Percentiles rank a stretch among this genome's conserved stretches.
These are phyloP conservation scores for Drosophila truncata DNA, from an alignment of 1,140 invertebrate species.

Conservation along the genomic window DNA sequence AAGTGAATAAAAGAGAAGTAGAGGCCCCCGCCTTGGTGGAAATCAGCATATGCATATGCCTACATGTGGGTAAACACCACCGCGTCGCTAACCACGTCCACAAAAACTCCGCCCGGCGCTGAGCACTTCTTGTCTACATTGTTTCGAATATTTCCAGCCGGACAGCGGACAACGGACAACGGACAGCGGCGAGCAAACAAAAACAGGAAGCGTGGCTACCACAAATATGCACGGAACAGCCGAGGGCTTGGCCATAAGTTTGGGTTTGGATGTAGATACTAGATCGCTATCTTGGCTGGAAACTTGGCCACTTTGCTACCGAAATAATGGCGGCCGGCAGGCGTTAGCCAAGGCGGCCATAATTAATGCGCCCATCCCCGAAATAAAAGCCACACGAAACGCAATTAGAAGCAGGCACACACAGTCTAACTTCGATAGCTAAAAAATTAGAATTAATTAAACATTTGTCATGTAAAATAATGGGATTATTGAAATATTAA, in stretches of 20 bases:
- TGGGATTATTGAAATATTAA: background rate
- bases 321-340: conserved; percentile 74
- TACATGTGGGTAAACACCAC: conserved; percentile 84
- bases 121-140: conserved; percentile 76
- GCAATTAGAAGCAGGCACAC: conserved; percentile 78
- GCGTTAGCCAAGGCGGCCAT: conserved; percentile 66
- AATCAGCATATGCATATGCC: conserved; percentile 84
- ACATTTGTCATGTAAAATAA: conserved; percentile 7
- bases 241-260: conserved; percentile 49
- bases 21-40: conserved; percentile 50
- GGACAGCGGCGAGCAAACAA: conserved; percentile 66
- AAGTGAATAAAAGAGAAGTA: conserved; percentile 7
- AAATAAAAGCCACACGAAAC: conserved; percentile 72
- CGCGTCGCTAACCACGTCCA: conserved; percentile 73
- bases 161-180: conserved; percentile 21
- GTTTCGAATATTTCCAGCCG: conserved; percentile 50
- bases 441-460: background rate
- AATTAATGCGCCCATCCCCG: conserved; percentile 70
- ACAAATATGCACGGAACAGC: conserved; percentile 73
- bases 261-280: conserved; percentile 72
- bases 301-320: conserved; percentile 60
- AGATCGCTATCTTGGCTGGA: conserved; percentile 69
- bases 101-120: conserved; percentile 60
- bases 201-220: conserved; percentile 83
- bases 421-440: conserved; percentile 33